phyloP scores from a whole-genome alignment of 1,140 invertebrate genomes.

The Leucophenga varia region DNA sequence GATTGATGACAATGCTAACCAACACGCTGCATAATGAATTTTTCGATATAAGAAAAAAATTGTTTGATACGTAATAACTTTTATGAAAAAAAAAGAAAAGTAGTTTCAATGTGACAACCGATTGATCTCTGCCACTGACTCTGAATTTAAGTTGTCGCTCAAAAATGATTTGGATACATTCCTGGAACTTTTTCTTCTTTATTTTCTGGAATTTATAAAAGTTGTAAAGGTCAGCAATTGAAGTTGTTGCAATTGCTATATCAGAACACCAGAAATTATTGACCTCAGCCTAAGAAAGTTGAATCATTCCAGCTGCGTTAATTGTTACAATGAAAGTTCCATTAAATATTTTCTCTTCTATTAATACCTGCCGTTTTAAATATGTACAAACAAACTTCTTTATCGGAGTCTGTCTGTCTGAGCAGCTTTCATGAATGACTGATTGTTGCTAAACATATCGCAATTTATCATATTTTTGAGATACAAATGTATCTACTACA shows the following conservation, averaged over 20 bases:
- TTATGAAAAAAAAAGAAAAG: too few species aligned
- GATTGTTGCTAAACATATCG: constrained; percentile 10
- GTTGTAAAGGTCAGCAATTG: constrained; percentile 1
- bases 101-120: neutral
- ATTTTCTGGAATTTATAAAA: too few species aligned
- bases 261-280: constrained; percentile 9
- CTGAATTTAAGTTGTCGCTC: too few species aligned
- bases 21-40: neutral
- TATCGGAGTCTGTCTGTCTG: constrained; percentile 23
- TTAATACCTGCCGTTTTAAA: constrained; percentile 41
- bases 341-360: constrained; percentile 14
- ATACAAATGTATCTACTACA: neutral
- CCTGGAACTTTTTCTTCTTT: too few species aligned
- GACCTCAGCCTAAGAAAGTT: too few species aligned
- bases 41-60: neutral
- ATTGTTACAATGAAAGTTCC: too few species aligned
- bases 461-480: constrained; percentile 38
- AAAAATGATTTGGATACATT: too few species aligned
- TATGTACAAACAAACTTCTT: constrained; percentile 29
- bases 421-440: constrained; percentile 24
- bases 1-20: constrained; percentile 37
- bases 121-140: constrained; percentile 30
- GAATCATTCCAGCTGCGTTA: too few species aligned
- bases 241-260: too few species aligned
- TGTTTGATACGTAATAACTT: too few species aligned